Base-by-base conservation (phyloP, 2,888 invertebrate species). In the Ypsolopha scabrella region DNA sequence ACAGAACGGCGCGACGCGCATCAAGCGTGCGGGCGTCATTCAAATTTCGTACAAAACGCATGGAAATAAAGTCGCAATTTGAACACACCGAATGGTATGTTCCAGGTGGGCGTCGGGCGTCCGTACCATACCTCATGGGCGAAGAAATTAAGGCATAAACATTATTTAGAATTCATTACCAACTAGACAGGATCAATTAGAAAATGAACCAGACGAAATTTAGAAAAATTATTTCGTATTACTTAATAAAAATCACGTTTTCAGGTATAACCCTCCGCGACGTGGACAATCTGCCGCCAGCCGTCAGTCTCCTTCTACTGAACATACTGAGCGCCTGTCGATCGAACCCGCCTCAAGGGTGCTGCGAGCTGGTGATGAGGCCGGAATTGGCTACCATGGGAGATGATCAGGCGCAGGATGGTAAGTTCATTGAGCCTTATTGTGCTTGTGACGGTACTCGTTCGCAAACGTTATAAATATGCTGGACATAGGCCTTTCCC, bases 281-380 rank as follows among this genome's bases (percentile, higher is more conserved):
- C 59, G 73, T 95, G n/a, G 90, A 92, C 61, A 89, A 87, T 52
- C 79, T 94, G 33, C 94, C 94, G 0, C 88, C 91, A 0, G 93
- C 93, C 0, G 73, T 93, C n/a, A 87, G 90, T 7, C 79, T 93
- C 1, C 87, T 93, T 11, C 76, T 94, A 0, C 87, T 90, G 57
- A 90, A 93, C 68, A 88, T 91, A 11, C 88, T 92, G 58, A 88
- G 90, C 69, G 80, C 87, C 53, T 92, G 93, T 60, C 88, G 94
- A 63, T 88, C 89, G 61, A 87, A 88, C 53, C 94, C 94, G 0
- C 90, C 92, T 0, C 81, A 88, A 24, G 87, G 88, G 33, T 92
- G 92, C 0, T 94, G 93, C 72, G 87, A 88, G 52, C 83, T 95
- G 38, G 88, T 94, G 41, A 91, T 90, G 75, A 75, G 94, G 10